phyloP scores from a whole-genome alignment of 1,140 invertebrate genomes.

The Drosophila kohkoa region DNA sequence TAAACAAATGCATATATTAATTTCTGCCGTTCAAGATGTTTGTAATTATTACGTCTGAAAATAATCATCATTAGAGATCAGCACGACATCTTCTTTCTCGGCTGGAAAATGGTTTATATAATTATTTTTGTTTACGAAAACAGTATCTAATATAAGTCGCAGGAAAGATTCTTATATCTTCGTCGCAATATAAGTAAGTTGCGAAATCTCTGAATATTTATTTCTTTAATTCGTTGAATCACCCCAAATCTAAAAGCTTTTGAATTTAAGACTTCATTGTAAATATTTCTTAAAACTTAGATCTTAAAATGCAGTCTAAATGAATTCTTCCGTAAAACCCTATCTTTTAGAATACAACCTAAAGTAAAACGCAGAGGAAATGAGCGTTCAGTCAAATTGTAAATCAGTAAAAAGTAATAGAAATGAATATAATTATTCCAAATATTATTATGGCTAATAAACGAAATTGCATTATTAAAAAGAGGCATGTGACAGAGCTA shows the following conservation, averaged over 20 bases:
- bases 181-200: too few relatives aligned
- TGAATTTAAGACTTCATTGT: too few relatives aligned
- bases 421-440: neutral
- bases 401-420: constrained; percentile 6
- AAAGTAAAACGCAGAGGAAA: neutral
- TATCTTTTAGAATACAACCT: neutral
- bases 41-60: neutral
- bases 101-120: too few relatives aligned
- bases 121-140: too few relatives aligned
- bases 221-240: too few relatives aligned
- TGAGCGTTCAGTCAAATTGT: neutral
- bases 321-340: neutral
- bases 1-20: neutral
- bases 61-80: too few relatives aligned
- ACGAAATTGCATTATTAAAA: neutral
- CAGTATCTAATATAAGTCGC: too few relatives aligned
- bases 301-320: neutral
- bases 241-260: too few relatives aligned
- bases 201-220: too few relatives aligned
- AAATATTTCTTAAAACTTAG: too few relatives aligned
- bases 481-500: constrained; percentile 6
- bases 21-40: neutral
- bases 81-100: too few relatives aligned
- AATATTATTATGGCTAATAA: constrained; percentile 9
- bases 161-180: too few relatives aligned